A percentile compares a stretch with the other conserved stretches of the same genome.
These are phyloP conservation scores for Sarcoramphus papa DNA, from an alignment of 2,797 vertebrate genomes.

Conservation along the genomic window DNA sequence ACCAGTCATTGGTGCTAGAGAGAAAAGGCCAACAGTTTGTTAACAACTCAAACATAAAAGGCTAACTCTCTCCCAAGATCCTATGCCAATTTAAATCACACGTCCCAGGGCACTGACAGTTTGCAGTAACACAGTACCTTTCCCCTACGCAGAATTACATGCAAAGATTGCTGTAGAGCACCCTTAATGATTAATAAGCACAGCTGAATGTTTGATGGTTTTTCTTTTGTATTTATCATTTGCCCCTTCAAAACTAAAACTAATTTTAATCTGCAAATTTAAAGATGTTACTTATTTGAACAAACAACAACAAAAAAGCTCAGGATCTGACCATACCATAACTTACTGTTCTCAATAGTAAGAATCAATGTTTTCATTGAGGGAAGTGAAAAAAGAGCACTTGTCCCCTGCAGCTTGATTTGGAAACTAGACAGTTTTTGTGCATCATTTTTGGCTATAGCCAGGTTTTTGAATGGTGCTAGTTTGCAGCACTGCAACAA, in stretches of 20 bases:
- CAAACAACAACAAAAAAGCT: not conserved
- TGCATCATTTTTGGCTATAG: not conserved
- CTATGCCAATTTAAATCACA: not conserved
- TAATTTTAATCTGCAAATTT: not conserved
- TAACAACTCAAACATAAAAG: not conserved
- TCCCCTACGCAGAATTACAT: not conserved
- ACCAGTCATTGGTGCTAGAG: not conserved
- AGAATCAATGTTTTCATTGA: not conserved
- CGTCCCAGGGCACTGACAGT: not conserved
- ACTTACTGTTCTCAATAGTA: not conserved
- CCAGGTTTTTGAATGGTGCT: not conserved
- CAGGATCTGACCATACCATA: not conserved
- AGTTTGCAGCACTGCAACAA: not conserved
- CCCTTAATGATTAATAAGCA: not conserved
- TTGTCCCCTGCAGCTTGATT: not conserved
- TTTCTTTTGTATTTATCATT: not conserved
- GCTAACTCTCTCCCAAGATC: not conserved
- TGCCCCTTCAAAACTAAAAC: not conserved
- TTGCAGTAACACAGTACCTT: not conserved
- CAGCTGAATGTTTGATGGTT: not conserved
- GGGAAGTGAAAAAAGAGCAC: not conserved
- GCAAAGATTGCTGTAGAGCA: not conserved
- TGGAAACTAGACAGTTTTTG: not conserved
- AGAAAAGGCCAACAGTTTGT: not conserved
- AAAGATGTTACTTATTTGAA: not conserved